phyloP scores from a whole-genome alignment of 2,797 vertebrate species.

The Natrix natrix region DNA sequence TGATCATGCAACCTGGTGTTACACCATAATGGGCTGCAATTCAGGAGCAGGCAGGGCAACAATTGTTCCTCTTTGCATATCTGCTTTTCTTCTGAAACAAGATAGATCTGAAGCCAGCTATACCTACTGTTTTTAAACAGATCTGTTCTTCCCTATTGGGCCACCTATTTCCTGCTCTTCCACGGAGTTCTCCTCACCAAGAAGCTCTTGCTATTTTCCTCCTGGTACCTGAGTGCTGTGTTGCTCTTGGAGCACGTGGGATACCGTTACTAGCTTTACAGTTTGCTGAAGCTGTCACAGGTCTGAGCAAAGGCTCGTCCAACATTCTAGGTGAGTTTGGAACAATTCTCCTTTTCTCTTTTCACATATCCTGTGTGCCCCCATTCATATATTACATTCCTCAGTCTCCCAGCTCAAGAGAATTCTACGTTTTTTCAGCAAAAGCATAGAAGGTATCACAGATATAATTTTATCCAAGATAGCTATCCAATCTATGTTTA shows the following conservation, averaged over 20 bases:
- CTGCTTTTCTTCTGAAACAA: neutral
- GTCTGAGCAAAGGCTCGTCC: slow-evolving; percentile 41
- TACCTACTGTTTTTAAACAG: slow-evolving; percentile 31
- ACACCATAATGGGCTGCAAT: neutral
- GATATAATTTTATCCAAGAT: neutral
- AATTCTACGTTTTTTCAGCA: neutral
- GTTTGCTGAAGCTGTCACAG: slow-evolving; percentile 46
- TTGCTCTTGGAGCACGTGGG: slow-evolving; percentile 42
- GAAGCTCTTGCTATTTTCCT: slow-evolving; percentile 61
- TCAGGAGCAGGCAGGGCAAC: neutral
- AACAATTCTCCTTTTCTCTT: neutral
- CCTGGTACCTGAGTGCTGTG: slow-evolving; percentile 57
- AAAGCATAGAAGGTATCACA: neutral
- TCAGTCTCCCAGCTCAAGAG: neutral
- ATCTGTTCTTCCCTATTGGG: slow-evolving; percentile 51
- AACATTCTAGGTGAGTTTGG: slow-evolving; percentile 54
- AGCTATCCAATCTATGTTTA: neutral
- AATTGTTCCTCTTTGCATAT: no score
- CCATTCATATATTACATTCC: neutral
- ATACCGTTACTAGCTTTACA: slow-evolving; percentile 44
- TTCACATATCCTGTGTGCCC: neutral
- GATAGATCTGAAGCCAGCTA: neutral
- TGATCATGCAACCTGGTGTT: neutral
- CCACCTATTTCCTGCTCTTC: slow-evolving; percentile 51
- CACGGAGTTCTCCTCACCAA: slow-evolving; percentile 42